Conservation (phyloP, 2,113 vertebrate genomes). For the Megatriorchis doriae region DNA sequence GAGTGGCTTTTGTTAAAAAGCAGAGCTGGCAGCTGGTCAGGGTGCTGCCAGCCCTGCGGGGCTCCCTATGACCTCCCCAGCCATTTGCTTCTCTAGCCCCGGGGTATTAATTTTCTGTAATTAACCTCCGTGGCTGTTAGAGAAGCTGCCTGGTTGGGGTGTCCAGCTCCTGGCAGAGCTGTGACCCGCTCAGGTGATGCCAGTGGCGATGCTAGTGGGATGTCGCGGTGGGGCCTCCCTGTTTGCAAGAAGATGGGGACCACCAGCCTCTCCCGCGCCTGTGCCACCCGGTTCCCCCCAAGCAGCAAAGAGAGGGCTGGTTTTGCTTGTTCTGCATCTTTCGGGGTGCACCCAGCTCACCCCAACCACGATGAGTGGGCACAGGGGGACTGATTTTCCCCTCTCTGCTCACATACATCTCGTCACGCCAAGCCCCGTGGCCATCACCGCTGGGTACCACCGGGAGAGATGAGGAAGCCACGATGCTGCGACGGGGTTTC, state of each 20-base stretch:
- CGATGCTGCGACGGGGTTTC: accelerated
- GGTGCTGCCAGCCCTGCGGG: neutral
- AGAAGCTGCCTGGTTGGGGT: neutral
- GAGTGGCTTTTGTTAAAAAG: neutral
- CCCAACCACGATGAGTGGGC: accelerated
- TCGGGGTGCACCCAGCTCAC: neutral
- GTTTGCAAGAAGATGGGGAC: neutral
- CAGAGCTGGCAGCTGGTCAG: neutral
- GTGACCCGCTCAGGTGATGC: accelerated
- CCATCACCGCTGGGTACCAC: accelerated
- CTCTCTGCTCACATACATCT: accelerated
- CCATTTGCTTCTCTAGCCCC: accelerated
- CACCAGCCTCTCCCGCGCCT: neutral
- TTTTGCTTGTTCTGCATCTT: neutral
- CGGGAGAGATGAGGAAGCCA: accelerated
- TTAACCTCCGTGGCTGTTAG: accelerated
- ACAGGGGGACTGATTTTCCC: accelerated
- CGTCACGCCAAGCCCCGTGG: accelerated
- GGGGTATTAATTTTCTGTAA: accelerated
- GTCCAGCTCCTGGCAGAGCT: neutral
- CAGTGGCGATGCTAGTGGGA: neutral
- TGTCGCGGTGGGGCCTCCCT: accelerated
- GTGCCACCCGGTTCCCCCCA: neutral
- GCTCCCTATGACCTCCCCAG: accelerated
- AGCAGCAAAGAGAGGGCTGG: too few species aligned